Evolutionary conservation across 2,113 vertebrate genomes (phyloP).

Genomic region (Pteropus alecto): DNA sequence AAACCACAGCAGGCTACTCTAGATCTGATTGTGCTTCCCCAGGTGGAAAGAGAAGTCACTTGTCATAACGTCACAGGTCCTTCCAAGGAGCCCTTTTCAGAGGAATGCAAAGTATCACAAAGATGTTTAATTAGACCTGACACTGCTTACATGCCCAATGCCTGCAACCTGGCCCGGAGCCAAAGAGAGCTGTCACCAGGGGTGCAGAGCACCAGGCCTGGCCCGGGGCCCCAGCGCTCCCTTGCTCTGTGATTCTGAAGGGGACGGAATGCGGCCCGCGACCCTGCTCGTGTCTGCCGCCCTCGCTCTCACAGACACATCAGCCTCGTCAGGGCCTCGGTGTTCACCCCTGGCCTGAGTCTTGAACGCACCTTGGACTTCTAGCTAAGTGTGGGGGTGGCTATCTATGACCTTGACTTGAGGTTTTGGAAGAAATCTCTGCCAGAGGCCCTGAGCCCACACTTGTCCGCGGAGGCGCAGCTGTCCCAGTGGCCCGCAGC

Average conservation of each 20-base stretch:
- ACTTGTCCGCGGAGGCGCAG: background rate
- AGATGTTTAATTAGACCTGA: background rate
- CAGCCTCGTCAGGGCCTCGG: background rate
- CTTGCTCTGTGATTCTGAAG: background rate
- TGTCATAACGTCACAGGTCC: background rate
- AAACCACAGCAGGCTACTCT: background rate
- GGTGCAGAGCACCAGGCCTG: background rate
- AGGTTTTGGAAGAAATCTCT: conserved; percentile 56
- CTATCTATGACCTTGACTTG: background rate
- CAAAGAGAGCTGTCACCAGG: background rate
- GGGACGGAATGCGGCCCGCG: fast-evolving
- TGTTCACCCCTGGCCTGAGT: background rate
- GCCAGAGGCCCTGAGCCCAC: conserved; percentile 26
- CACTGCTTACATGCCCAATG: fast-evolving
- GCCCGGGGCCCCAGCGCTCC: background rate
- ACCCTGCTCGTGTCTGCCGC: fast-evolving
- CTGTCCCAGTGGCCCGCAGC: no score
- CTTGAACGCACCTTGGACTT: background rate
- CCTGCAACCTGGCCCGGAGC: background rate
- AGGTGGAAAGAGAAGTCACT: background rate
- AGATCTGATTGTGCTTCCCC: background rate
- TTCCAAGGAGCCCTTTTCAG: background rate
- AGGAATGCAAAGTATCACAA: background rate
- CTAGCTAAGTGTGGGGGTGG: background rate
- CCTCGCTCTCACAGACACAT: fast-evolving